Evolutionary conservation across 92 coral and sea anemone species (phyloP).

Genomic region (Palythoa grandiflora): DNA sequence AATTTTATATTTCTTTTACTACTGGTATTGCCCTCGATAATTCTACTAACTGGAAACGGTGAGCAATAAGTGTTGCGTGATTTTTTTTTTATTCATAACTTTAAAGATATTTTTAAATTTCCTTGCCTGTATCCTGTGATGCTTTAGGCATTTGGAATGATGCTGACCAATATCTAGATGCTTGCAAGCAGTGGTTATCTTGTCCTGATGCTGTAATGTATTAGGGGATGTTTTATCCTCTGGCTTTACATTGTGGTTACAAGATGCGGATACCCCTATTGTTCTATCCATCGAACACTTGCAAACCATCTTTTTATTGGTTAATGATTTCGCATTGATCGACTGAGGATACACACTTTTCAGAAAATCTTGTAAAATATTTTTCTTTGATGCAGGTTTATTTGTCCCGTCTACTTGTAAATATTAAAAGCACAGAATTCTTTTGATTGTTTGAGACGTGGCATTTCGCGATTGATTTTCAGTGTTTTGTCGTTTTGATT

Average conservation of each 20-base stretch:
- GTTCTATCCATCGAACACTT: conserved; percentile 60
- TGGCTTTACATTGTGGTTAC: conserved; percentile 47
- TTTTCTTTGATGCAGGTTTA: not conserved
- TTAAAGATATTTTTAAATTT: conserved; percentile 19
- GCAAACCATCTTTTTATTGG: conserved; percentile 63
- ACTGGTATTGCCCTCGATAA: conserved; percentile 85
- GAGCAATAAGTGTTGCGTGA: conserved; percentile 71
- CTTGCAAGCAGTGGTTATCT: conserved; percentile 55
- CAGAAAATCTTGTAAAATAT: not conserved
- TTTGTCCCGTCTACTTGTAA: not conserved
- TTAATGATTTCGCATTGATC: conserved; percentile 67
- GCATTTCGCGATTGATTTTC: conserved; percentile 69
- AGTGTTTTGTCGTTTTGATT: conserved; percentile 28
- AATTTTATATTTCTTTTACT: conserved; percentile 85
- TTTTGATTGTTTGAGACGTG: conserved; percentile 76
- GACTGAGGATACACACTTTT: conserved; percentile 62
- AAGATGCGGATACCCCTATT: conserved; percentile 55
- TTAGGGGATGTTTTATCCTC: conserved; percentile 72
- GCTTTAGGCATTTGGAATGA: conserved; percentile 99
- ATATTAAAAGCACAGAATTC: conserved; percentile 31
- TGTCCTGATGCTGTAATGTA: conserved; percentile 30
- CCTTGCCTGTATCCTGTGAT: conserved; percentile 85
- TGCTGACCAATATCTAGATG: conserved; percentile 64
- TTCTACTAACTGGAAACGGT: conserved; percentile 91
- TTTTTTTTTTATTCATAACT: conserved; percentile 40